Percentiles rank a stretch among this genome's conserved stretches.
phyloP scores from a whole-genome alignment of 2,113 vertebrate species.

The Cacatua alba region DNA sequence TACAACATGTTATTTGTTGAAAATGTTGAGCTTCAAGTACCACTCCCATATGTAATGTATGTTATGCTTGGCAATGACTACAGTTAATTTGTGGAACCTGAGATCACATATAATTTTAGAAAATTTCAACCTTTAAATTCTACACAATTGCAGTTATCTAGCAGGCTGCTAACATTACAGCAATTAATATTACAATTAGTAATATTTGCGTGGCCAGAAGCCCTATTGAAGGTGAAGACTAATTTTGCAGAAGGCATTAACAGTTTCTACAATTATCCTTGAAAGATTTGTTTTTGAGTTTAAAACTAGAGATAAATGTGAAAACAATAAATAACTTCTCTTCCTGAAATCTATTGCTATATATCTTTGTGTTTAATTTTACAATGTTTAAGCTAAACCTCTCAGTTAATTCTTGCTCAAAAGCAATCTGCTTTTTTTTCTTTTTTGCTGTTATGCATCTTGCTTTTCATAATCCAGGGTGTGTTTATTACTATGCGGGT shows the following conservation, averaged over 20 bases:
- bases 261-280: not conserved
- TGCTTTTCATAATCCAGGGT: not conserved
- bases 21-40: not conserved
- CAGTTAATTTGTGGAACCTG: not conserved
- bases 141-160: not conserved
- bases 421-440: not conserved
- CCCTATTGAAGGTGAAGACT: not conserved
- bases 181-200: not conserved
- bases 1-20: not conserved
- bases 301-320: not conserved
- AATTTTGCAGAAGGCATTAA: not conserved
- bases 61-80: not conserved
- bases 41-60: rapidly evolving
- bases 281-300: not conserved
- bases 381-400: not conserved
- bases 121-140: not conserved
- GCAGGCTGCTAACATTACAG: not conserved
- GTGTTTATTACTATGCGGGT: not conserved
- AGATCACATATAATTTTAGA: not conserved
- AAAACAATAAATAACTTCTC: not conserved
- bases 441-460: not conserved
- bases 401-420: not conserved
- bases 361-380: not conserved
- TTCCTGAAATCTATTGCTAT: not conserved
- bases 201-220: not conserved